phyloP scores from a whole-genome alignment of 2,888 invertebrate genomes.

The Acronicta alni region DNA sequence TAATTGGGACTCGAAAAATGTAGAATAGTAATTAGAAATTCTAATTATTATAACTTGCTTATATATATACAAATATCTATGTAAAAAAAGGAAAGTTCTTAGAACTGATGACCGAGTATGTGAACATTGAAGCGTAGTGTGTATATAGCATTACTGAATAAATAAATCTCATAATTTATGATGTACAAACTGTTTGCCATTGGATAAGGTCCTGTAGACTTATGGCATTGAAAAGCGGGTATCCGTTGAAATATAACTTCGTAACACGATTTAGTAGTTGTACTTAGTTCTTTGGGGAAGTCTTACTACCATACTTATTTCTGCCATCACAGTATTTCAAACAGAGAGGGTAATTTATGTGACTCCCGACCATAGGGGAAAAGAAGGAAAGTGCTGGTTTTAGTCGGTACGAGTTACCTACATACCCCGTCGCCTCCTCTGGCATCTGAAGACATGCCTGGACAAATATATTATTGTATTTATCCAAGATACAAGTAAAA shows the following conservation, averaged over 20 bases:
- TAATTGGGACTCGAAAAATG: constrained; percentile 4
- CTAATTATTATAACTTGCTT: not conserved
- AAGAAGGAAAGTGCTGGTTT: no score
- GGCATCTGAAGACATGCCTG: no score
- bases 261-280: not conserved
- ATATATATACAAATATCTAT: constrained; percentile 7
- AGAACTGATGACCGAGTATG: constrained; percentile 6
- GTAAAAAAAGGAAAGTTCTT: constrained; percentile 5
- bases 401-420: no score
- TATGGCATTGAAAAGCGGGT: constrained; percentile 1
- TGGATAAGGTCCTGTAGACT: constrained; percentile 17
- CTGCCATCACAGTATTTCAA: no score
- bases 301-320: no score
- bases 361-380: no score
- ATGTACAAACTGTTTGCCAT: constrained; percentile 63
- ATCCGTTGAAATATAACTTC: constrained; percentile 24
- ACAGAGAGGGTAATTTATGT: no score
- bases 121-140: constrained; percentile 19
- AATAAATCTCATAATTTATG: constrained; percentile 54
- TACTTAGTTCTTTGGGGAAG: no score
- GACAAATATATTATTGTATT: no score
- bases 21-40: not conserved
- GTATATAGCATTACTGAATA: constrained; percentile 30
- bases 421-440: no score
- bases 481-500: no score